Evolutionary conservation across 2,113 vertebrate species (phyloP).

Genomic region (Potamarius usumacintae): DNA sequence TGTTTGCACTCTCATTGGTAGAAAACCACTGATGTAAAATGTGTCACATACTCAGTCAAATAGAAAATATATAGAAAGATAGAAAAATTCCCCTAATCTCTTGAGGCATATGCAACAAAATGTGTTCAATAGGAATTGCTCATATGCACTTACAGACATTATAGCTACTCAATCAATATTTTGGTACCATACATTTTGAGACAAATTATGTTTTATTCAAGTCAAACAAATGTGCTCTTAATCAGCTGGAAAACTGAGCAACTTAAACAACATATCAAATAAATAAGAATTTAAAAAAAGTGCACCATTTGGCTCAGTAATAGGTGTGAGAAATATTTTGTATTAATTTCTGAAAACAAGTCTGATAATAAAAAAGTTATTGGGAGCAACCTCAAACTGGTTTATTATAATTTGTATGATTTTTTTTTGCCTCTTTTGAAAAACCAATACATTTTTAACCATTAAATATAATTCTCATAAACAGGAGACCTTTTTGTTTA

Average conservation of each 20-base stretch:
- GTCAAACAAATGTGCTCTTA: background rate
- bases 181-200: background rate
- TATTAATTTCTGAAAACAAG: background rate
- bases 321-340: background rate
- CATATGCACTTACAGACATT: background rate
- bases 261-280: background rate
- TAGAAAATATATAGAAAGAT: too few species aligned
- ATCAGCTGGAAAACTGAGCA: background rate
- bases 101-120: background rate
- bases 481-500: background rate
- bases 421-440: background rate
- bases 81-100: background rate
- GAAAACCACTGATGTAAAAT: background rate
- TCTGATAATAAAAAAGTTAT: background rate
- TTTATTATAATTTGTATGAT: background rate
- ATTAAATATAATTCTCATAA: background rate
- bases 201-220: background rate
- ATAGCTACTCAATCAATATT: background rate
- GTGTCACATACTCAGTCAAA: background rate
- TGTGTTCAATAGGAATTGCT: background rate
- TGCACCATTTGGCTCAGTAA: background rate
- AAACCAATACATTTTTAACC: too few species aligned
- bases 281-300: background rate
- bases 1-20: background rate
- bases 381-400: background rate